Percentiles rank a stretch among this genome's conserved stretches.
phyloP scores from a whole-genome alignment of 2,113 vertebrate species.

The Rallus limicola region DNA sequence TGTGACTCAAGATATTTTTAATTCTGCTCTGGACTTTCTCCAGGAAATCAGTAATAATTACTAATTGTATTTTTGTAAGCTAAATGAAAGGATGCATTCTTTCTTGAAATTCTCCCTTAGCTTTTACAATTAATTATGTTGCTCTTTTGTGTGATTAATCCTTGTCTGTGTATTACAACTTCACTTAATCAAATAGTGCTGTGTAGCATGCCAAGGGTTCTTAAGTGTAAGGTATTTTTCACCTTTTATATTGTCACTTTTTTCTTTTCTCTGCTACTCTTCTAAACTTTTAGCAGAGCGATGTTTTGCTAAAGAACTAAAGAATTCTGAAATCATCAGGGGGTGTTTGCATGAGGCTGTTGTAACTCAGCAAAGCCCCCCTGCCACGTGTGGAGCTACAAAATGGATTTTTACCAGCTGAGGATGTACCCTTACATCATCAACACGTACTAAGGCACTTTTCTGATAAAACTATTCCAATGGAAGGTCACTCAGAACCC shows the following conservation, averaged over 20 bases:
- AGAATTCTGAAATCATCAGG: background rate
- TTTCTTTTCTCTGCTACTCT: slow-evolving; percentile 2
- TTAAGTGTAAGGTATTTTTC: slow-evolving; percentile 56
- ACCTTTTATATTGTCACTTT: slow-evolving; percentile 2
- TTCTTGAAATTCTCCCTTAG: slow-evolving; percentile 84
- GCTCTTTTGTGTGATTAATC: slow-evolving; percentile 74
- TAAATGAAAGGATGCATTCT: slow-evolving; percentile 84
- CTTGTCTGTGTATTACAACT: slow-evolving; percentile 71
- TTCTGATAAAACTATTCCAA: background rate
- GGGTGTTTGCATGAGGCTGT: background rate
- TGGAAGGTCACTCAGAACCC: background rate
- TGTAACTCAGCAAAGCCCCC: background rate
- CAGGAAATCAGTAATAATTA: slow-evolving; percentile 95
- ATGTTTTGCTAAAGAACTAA: background rate
- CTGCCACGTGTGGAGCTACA: background rate
- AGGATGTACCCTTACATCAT: background rate
- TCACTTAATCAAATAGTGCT: slow-evolving; percentile 63
- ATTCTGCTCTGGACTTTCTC: slow-evolving; percentile 94
- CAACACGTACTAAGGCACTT: background rate
- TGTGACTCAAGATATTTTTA: slow-evolving; percentile 81
- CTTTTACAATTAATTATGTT: slow-evolving; percentile 79
- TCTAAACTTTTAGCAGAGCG: background rate
- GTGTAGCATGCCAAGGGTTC: slow-evolving; percentile 48
- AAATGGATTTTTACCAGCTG: background rate
- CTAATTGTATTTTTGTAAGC: slow-evolving; percentile 97